These are phyloP conservation scores for Amazona ochrocephala DNA, from an alignment of 2,797 vertebrate species.

Conservation along the genomic window DNA sequence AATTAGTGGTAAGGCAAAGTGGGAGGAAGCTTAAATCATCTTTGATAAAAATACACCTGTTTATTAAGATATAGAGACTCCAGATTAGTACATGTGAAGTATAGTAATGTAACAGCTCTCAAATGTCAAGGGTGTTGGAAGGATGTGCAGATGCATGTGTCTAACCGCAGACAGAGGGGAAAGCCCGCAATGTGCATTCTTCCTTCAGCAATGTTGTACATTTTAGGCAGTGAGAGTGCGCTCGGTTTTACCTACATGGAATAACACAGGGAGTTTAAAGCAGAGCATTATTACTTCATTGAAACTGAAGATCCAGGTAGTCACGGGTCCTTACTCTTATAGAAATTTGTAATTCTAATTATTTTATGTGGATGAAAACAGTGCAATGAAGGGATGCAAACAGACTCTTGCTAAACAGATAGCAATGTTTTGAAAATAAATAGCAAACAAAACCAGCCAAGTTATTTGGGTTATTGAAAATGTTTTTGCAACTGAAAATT, in stretches of 20 bases:
- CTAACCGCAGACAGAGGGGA: neutral
- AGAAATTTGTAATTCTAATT: neutral
- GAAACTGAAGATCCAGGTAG: neutral
- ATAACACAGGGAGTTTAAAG: neutral
- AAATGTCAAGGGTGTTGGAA: neutral
- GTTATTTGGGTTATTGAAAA: neutral
- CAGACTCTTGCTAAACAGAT: neutral
- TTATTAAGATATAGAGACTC: neutral
- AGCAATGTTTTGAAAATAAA: neutral
- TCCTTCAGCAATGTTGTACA: neutral
- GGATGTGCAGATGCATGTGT: neutral
- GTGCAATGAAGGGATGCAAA: neutral
- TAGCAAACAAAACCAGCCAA: neutral
- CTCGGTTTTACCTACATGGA: neutral
- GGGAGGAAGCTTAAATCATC: neutral
- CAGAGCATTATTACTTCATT: neutral
- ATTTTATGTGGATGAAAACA: neutral
- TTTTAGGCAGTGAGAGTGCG: neutral
- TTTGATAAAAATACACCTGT: neutral
- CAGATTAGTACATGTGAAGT: neutral
- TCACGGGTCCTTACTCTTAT: neutral
- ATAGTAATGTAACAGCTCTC: neutral
- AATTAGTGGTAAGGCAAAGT: neutral
- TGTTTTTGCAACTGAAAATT: neutral
- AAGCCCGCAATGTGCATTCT: neutral